Base-by-base conservation (phyloP, 2,113 vertebrate genomes). In the Chionis minor region DNA sequence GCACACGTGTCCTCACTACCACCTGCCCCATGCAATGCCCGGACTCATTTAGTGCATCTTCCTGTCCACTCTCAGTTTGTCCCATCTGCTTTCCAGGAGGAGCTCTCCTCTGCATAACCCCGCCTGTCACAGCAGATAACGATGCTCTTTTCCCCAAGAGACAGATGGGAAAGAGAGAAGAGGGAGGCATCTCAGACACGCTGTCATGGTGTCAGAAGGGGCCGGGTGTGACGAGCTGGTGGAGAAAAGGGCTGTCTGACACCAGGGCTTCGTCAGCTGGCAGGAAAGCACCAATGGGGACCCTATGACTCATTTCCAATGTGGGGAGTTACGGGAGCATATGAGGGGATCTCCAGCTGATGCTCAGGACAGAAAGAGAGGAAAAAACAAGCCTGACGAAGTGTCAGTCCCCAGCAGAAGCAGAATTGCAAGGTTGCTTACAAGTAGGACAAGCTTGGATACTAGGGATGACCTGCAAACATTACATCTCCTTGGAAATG, bases 401-500 rank as follows among this genome's bases (percentile, higher is more conserved):
- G 33, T n/a, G 18, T 14, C 52, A 69, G 45, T 75, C 83, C 66
- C 62, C 62, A 79, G 61, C 52, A 95, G 77, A 69, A 81, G 80
- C 38, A 84, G 73, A 90, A 56, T 4, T 61, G 55, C 69, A 35
- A 74, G 75, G 51, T 32, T 86, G 59, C 35, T 71, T 56, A 69
- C 86, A 96, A 95, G 86, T 79, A 94, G 83, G 83, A 79, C 73
- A 45, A 56, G 30, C 40, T 52, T 2, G 0, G 61, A 87, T 94
- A 67, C 22, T 52, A 3, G 7, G 67, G 54, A 82, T 94, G 86
- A 82, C 94, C 94, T 87, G 86, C 91, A 91, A 94, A 92, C 28
- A 89, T 65, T 62, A 23, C 52, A 89, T 89, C 88, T 92, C 91
- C 70, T 70, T 94, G 95, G 91, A 92, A 95, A 91, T 92, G 86